phyloP scores from a whole-genome alignment of 2,113 vertebrate species.

The Marmota flaviventris region DNA sequence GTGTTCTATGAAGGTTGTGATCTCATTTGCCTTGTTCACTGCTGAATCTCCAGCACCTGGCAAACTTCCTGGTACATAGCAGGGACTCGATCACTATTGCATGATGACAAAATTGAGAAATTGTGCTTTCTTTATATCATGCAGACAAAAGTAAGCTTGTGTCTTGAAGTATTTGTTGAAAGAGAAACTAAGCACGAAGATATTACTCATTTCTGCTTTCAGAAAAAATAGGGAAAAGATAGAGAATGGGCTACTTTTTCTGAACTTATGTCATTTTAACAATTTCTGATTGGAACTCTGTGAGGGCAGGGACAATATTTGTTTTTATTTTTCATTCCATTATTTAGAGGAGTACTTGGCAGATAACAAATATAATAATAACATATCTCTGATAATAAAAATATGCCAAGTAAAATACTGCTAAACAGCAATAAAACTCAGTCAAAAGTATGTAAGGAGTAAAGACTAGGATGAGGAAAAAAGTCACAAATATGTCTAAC shows the following conservation, averaged over 20 bases:
- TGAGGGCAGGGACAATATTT: background rate
- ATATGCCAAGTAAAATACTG: background rate
- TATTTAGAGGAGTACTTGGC: background rate
- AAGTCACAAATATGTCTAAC: background rate
- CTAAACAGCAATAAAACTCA: background rate
- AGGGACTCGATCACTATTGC: background rate
- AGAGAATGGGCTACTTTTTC: background rate
- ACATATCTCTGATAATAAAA: background rate
- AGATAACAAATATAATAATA: background rate
- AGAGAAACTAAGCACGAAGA: background rate
- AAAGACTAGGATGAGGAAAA: slow-evolving; percentile 11
- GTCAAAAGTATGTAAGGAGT: background rate
- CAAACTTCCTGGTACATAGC: background rate
- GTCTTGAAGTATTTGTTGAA: background rate
- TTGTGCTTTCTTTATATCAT: background rate
- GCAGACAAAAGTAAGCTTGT: background rate
- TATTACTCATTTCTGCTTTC: background rate
- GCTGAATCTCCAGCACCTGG: background rate
- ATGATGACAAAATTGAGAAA: background rate
- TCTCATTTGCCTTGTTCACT: background rate
- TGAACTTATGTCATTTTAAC: slow-evolving; percentile 4
- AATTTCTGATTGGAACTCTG: background rate
- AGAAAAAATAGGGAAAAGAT: background rate
- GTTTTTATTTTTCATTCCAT: background rate
- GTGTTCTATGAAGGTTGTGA: background rate